Percentiles rank a stretch among this genome's conserved stretches.
phyloP scores from a whole-genome alignment of 1,140 invertebrate genomes.

The Oreohelix idahoensis region DNA sequence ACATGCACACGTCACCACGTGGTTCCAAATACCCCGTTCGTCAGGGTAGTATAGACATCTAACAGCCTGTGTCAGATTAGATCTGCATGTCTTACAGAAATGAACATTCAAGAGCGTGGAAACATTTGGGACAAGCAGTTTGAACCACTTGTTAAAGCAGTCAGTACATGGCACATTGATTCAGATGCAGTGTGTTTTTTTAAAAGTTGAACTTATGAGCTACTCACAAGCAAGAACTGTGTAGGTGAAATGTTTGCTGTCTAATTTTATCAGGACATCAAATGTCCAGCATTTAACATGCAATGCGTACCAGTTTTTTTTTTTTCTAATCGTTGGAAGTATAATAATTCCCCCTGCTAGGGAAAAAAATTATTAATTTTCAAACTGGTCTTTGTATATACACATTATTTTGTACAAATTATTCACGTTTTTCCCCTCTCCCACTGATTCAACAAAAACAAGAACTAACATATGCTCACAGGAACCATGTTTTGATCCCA shows the following conservation, averaged over 20 bases:
- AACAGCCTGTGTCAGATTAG: conserved; percentile 30
- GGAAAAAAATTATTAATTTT: too few relatives aligned
- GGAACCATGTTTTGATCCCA: too few relatives aligned
- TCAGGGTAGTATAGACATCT: conserved; percentile 66
- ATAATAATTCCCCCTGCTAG: too few relatives aligned
- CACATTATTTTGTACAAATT: too few relatives aligned
- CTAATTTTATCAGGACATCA: background rate
- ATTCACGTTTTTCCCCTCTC: too few relatives aligned
- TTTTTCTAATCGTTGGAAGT: too few relatives aligned
- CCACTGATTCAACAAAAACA: too few relatives aligned
- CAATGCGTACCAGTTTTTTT: too few relatives aligned
- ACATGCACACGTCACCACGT: conserved; percentile 40
- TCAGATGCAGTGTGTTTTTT: background rate
- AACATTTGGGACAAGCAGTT: background rate
- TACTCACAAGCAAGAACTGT: background rate
- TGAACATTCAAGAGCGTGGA: conserved; percentile 26
- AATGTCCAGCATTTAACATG: background rate
- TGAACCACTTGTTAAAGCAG: background rate
- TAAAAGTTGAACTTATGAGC: background rate
- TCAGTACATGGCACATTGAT: background rate
- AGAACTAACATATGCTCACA: too few relatives aligned
- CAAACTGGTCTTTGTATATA: too few relatives aligned
- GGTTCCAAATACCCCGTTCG: conserved; percentile 55
- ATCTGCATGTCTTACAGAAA: background rate
- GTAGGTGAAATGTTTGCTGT: background rate